phyloP scores from a whole-genome alignment of 2,888 invertebrate genomes.

The Corythucha ciliata region DNA sequence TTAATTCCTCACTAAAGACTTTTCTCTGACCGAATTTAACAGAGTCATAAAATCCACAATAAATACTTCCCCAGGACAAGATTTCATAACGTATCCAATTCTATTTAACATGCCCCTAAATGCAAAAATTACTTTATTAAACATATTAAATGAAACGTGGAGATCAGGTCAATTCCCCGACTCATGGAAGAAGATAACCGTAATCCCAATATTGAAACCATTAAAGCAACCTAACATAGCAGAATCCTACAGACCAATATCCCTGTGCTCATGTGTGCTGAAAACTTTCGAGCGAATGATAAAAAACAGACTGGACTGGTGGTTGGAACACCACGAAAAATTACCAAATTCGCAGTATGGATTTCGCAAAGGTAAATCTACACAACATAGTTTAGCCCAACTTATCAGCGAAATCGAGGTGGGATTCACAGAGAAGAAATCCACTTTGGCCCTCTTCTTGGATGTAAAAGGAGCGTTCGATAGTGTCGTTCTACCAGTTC shows the following conservation, averaged over 20 bases:
- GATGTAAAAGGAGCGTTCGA: slow-evolving; percentile 1
- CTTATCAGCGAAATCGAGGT: neutral
- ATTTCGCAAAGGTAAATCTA: neutral
- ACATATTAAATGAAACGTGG: no score
- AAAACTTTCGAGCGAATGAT: neutral
- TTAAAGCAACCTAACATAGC: neutral
- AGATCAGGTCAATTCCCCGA: neutral
- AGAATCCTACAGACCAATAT: slow-evolving; percentile 1
- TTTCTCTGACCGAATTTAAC: no score
- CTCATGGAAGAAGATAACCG: neutral
- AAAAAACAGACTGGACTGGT: neutral
- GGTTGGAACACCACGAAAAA: neutral
- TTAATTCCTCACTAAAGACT: no score
- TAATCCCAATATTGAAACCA: neutral
- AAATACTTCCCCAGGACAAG: no score
- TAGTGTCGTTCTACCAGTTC: neutral
- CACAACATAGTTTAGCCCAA: neutral
- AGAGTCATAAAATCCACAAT: no score
- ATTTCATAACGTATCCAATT: no score
- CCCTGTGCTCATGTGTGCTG: neutral
- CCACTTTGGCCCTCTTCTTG: neutral
- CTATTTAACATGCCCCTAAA: no score
- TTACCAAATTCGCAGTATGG: neutral
- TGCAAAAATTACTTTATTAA: no score
- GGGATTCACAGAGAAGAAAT: neutral